Conservation (phyloP, 2,797 vertebrate genomes). For the Tadarida brasiliensis region DNA sequence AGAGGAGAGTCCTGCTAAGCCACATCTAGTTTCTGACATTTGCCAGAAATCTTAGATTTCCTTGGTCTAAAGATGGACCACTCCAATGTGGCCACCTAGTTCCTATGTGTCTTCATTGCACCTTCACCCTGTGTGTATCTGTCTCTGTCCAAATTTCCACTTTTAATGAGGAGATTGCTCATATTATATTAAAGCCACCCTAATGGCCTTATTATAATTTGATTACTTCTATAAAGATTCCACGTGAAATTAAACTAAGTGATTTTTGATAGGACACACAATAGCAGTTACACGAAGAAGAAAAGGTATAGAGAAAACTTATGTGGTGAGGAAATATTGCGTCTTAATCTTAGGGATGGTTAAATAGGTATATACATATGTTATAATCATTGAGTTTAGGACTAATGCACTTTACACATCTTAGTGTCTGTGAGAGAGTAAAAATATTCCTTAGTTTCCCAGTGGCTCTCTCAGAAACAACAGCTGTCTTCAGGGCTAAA, state of each 20-base stretch:
- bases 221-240: not conserved
- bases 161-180: not conserved
- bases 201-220: not conserved
- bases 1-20: not conserved
- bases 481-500: not conserved
- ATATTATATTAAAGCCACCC: not conserved
- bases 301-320: not conserved
- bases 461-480: not conserved
- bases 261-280: not conserved
- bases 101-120: not conserved
- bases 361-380: not conserved
- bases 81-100: not conserved
- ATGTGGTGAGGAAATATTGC: not conserved
- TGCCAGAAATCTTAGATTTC: not conserved
- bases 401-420: not conserved
- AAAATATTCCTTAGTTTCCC: not conserved
- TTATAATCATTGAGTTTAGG: not conserved
- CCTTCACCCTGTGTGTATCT: not conserved
- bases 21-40: not conserved
- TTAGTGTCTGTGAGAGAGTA: not conserved
- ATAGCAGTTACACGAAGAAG: not conserved
- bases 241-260: not conserved
- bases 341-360: not conserved
- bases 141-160: not conserved
- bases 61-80: not conserved